A percentile compares a stretch with the other conserved stretches of the same genome.
Conservation (phyloP, 1,140 invertebrate genomes). For the Drosophila baimaii region DNA sequence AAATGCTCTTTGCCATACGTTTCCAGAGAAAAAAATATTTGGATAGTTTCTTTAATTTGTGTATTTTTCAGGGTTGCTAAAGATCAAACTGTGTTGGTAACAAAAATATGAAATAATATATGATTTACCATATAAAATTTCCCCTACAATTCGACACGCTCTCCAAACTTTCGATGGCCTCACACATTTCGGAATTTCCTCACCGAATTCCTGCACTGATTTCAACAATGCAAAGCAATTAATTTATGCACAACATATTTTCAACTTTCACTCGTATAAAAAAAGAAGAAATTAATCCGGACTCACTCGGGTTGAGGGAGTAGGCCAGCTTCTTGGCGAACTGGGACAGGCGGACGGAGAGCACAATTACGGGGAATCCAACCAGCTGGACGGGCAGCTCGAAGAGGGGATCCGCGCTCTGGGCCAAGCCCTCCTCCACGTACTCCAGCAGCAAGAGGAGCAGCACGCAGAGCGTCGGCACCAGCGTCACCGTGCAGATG, state of each 20-base stretch:
- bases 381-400: conserved; percentile 92
- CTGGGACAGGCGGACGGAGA: conserved; percentile 91
- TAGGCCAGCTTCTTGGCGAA: conserved; percentile 93
- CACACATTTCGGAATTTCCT: conserved; percentile 11
- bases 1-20: too few relatives aligned
- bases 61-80: too few relatives aligned
- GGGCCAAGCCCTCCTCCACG: conserved; percentile 71
- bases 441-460: conserved; percentile 74
- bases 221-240: conserved; percentile 51
- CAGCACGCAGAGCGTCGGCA: conserved; percentile 76
- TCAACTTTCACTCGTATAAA: conserved; percentile 63
- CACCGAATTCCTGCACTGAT: conserved; percentile 43
- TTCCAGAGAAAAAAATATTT: neutral
- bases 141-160: conserved; percentile 3
- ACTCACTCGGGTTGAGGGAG: conserved; percentile 92
- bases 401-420: conserved; percentile 87
- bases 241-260: conserved; percentile 69
- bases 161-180: conserved; percentile 22
- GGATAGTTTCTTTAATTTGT: neutral
- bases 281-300: conserved; percentile 35
- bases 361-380: conserved; percentile 92
- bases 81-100: too few relatives aligned
- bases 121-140: neutral
- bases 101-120: neutral
- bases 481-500: conserved; percentile 65